Base-by-base conservation (phyloP, 2,113 vertebrate genomes). In the Alexandromys fortis region DNA sequence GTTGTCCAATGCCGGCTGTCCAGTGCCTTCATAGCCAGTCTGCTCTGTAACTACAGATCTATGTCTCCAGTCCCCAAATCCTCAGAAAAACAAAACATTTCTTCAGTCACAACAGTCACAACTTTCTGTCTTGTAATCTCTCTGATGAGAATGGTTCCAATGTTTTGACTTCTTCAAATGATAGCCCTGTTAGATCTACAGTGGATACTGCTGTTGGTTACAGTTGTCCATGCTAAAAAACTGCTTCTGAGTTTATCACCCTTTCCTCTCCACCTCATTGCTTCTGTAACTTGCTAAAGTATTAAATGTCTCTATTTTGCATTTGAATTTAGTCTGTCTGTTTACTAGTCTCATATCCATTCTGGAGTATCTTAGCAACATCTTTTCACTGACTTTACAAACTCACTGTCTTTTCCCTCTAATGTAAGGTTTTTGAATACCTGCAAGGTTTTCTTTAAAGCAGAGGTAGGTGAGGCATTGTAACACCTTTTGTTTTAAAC, bases 1-100 rank as follows among this genome's bases (percentile, higher is more conserved):
- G 11, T 10, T 0, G 4, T 42, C 35, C 22, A 38, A 1, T 17
- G 81, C 55, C 17, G 24, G 3, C 81, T 5, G 1, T 35, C 21
- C 35, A 38, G 12, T 7, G 30, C 47, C 49, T 93, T 87, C 45
- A 67, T 45, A 49, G 19, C 67, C 30, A 63, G 21, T 88, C 42
- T 28, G 13, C 7, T 93, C 55, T 63, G 19, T 72, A 35, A 88
- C 14, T 38, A 1, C 10, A 52, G 52, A 72, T 77, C 58, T 72
- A 61, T 83, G 61, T 38, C 77, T 79, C 42, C 47, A 82, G n/a
- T 10, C 61, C 70, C 68, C 16, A 49, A 76, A 21, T 38, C 47
- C 65, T 16, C 78, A 16, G 26, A 47, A 12, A 61, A n/a, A n/a
- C 30, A 90, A 86, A 92, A 78, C 9, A 21, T n/a, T 28, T 65